These are phyloP conservation scores for Gasteruption jaculator DNA, from an alignment of 2,888 invertebrate species.

Conservation along the genomic window DNA sequence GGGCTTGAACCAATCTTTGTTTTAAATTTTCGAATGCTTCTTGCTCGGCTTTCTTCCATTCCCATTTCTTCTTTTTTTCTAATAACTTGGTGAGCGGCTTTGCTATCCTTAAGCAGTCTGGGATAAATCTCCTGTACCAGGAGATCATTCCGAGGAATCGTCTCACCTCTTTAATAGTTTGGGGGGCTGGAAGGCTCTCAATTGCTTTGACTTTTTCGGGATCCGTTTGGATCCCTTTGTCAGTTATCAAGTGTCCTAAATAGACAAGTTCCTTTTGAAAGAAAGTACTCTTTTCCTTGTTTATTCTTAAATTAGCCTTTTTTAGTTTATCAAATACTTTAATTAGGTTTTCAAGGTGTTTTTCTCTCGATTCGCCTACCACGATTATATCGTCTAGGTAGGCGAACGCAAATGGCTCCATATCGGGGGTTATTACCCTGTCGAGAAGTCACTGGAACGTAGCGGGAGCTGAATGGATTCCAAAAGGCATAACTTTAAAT, in stretches of 20 bases:
- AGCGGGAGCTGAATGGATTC: slow-evolving; percentile 23
- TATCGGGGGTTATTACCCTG: not conserved
- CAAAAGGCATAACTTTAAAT: slow-evolving; percentile 33
- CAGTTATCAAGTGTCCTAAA: slow-evolving; percentile 7
- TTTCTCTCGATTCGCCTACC: not conserved
- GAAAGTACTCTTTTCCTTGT: slow-evolving; percentile 1
- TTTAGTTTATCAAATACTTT: slow-evolving; percentile 3
- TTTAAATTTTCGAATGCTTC: no score
- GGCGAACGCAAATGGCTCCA: no score
- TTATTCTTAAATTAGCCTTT: slow-evolving; percentile 4
- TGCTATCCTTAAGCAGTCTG: slow-evolving; percentile 2
- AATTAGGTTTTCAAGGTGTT: slow-evolving; percentile 1
- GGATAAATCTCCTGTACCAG: slow-evolving; percentile 22
- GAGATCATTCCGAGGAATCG: slow-evolving; percentile 28
- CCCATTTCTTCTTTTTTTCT: slow-evolving; percentile 9
- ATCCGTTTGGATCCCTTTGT: slow-evolving; percentile 15
- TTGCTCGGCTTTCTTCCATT: no score
- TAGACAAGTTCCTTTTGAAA: slow-evolving; percentile 3
- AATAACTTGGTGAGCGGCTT: slow-evolving; percentile 6
- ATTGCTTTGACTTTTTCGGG: slow-evolving; percentile 17
- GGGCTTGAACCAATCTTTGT: not conserved
- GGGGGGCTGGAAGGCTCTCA: slow-evolving; percentile 12
- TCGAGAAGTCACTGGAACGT: not conserved
- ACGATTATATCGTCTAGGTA: slow-evolving; percentile 9
- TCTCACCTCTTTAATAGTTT: slow-evolving; percentile 19